Conservation (phyloP, 2,888 invertebrate species). For the Thyatira batis region DNA sequence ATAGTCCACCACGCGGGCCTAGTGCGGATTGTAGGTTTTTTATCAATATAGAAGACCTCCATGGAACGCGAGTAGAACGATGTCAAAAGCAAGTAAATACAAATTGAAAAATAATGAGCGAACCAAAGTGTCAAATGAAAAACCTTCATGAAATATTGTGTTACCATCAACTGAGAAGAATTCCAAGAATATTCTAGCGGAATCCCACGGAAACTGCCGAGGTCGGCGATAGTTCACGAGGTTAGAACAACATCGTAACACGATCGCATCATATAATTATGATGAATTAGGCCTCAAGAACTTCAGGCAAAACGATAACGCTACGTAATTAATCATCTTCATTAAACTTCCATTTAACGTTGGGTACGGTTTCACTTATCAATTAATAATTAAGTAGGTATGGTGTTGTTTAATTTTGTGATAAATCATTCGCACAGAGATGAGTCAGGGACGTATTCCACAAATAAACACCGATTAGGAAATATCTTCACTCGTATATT, state of each 20-base stretch:
- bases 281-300: slow-evolving; percentile 10
- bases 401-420: not conserved
- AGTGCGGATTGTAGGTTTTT: no score
- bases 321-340: slow-evolving; percentile 44
- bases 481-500: no score
- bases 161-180: not conserved
- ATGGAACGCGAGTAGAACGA: no score
- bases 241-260: slow-evolving; percentile 4
- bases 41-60: no score
- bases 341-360: slow-evolving; percentile 28
- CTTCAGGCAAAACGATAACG: slow-evolving; percentile 27
- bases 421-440: not conserved
- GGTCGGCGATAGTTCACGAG: slow-evolving; percentile 2
- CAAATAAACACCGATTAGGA: no score
- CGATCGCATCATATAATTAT: slow-evolving; percentile 11
- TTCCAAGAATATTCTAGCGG: not conserved
- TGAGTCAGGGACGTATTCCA: no score
- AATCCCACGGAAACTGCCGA: slow-evolving; percentile 1
- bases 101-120: not conserved
- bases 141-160: not conserved
- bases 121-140: not conserved
- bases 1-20: no score
- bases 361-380: slow-evolving; percentile 4
- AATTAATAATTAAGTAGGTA: not conserved
- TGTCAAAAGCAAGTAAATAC: no score